A percentile compares a stretch with the other conserved stretches of the same genome.
Evolutionary conservation across 2,113 vertebrate genomes (phyloP).

Genomic region (Leucopsar rothschildi): DNA sequence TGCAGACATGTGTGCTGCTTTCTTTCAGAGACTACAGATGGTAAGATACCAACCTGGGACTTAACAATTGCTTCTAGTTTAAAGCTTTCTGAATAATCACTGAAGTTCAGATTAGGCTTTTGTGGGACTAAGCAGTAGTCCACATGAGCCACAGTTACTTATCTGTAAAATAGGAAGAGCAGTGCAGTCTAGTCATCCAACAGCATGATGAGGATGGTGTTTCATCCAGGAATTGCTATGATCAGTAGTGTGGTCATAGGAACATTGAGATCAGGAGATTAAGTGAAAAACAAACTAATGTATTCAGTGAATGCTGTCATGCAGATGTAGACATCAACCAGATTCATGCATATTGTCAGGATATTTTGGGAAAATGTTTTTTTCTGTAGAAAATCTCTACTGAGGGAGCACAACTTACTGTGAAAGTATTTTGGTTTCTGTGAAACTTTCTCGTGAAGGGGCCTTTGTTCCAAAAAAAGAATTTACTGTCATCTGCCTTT

Average conservation of each 20-base stretch:
- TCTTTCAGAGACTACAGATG: neutral
- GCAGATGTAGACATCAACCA: neutral
- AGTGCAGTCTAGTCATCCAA: neutral
- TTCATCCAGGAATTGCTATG: neutral
- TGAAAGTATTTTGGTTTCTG: neutral
- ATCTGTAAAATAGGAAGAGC: neutral
- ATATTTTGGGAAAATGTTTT: neutral
- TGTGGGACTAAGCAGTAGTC: neutral
- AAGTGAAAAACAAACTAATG: neutral
- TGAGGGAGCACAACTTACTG: neutral
- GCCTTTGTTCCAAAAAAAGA: neutral
- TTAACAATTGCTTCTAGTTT: neutral
- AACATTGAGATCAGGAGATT: neutral
- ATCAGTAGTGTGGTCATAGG: neutral
- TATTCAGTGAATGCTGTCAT: neutral
- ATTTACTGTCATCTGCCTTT: neutral
- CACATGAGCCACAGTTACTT: neutral
- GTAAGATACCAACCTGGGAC: neutral
- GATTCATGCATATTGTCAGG: neutral
- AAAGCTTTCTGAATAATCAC: neutral
- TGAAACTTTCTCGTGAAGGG: neutral
- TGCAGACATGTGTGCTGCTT: neutral
- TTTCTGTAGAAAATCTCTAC: neutral
- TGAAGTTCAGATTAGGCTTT: neutral
- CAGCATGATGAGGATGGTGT: neutral